Conservation (phyloP, 1,140 invertebrate genomes). For the Drosophila varians region DNA sequence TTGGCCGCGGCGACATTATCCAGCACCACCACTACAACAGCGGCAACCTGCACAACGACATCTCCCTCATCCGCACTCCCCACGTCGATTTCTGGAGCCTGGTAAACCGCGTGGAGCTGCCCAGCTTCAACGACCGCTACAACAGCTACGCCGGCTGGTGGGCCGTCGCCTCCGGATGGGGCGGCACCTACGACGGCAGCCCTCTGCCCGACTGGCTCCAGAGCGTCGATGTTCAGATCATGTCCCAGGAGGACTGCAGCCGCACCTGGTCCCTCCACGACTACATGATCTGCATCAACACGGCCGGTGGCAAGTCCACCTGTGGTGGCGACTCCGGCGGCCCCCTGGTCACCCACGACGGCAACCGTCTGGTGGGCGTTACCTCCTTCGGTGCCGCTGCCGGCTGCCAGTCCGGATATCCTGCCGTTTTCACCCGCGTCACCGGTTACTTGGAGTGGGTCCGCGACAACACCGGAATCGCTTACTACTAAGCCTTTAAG, state of each 20-base stretch:
- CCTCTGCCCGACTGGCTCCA: constrained; percentile 54
- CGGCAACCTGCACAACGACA: constrained; percentile 50
- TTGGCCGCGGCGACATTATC: constrained; percentile 39
- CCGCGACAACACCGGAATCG: constrained; percentile 57
- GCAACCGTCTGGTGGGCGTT: constrained; percentile 45
- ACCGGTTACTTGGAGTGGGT: constrained; percentile 85
- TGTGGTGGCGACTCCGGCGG: constrained; percentile 85
- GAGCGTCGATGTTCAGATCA: constrained; percentile 50
- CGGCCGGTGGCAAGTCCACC: constrained; percentile 61
- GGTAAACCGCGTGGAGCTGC: constrained; percentile 57
- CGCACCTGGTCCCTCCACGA: constrained; percentile 22
- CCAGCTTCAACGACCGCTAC: constrained; percentile 52
- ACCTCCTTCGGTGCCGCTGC: constrained; percentile 35
- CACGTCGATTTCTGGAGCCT: constrained; percentile 56
- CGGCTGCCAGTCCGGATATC: constrained; percentile 80
- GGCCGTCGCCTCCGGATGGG: constrained; percentile 64
- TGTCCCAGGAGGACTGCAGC: constrained; percentile 35
- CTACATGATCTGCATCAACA: constrained; percentile 65
- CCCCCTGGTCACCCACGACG: constrained; percentile 74
- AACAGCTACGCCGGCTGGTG: constrained; percentile 34
- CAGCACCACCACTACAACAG: constrained; percentile 56
- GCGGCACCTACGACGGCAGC: constrained; percentile 51
- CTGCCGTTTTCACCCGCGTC: constrained; percentile 85
- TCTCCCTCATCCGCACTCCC: constrained; percentile 53
- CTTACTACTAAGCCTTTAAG: constrained; percentile 38